These are phyloP conservation scores for Thymelicus lineola DNA, from an alignment of 2,888 invertebrate genomes.

Conservation along the genomic window DNA sequence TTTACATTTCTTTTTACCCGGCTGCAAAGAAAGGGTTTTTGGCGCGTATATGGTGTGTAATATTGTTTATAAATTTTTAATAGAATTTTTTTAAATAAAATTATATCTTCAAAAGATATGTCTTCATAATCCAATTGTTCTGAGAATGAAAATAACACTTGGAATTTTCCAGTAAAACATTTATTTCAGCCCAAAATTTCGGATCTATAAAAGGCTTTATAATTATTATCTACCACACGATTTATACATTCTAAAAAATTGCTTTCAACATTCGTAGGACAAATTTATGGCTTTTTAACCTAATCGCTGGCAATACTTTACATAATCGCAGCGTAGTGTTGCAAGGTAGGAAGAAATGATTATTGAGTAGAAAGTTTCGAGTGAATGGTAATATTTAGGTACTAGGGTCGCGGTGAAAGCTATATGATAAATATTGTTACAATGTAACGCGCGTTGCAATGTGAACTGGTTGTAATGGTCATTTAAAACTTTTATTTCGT, in stretches of 20 bases:
- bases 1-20: too few relatives aligned
- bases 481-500: slow-evolving; percentile 8
- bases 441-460: slow-evolving; percentile 4
- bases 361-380: slow-evolving; percentile 31
- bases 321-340: slow-evolving; percentile 1
- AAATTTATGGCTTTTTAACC: not conserved
- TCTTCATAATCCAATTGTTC: too few relatives aligned
- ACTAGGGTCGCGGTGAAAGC: slow-evolving; percentile 33
- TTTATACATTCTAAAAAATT: not conserved
- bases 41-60: too few relatives aligned
- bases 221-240: too few relatives aligned
- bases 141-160: too few relatives aligned
- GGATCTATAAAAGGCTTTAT: too few relatives aligned
- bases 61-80: too few relatives aligned
- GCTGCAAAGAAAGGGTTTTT: too few relatives aligned
- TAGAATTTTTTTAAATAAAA: too few relatives aligned
- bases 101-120: too few relatives aligned
- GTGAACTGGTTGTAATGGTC: slow-evolving; percentile 28
- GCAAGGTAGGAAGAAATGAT: slow-evolving; percentile 14
- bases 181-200: too few relatives aligned
- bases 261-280: not conserved
- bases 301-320: slow-evolving; percentile 3
- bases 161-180: too few relatives aligned
- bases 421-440: slow-evolving; percentile 32
- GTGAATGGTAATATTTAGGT: slow-evolving; percentile 26